phyloP scores from a whole-genome alignment of 2,888 invertebrate genomes.

The Gymnoscelis rufifasciata region DNA sequence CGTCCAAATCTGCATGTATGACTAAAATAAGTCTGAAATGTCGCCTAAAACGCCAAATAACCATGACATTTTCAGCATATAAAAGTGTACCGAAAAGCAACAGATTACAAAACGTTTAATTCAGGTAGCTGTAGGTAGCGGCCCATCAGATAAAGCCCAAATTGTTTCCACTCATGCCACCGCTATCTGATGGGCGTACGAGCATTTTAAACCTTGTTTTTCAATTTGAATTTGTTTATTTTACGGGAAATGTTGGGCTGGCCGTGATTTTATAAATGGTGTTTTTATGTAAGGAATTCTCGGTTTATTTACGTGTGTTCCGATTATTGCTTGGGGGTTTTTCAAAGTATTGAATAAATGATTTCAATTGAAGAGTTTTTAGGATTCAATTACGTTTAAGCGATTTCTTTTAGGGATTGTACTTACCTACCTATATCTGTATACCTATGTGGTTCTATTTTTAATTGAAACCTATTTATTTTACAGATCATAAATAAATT shows the following conservation, averaged over 20 bases:
- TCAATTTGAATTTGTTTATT: slow-evolving; percentile 23
- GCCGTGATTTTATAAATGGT: background rate
- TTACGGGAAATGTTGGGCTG: slow-evolving; percentile 1
- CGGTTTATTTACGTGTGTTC: background rate
- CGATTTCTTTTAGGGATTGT: too few relatives aligned
- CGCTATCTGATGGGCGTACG: slow-evolving; percentile 60
- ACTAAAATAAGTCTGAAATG: too few relatives aligned
- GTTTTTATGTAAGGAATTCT: background rate
- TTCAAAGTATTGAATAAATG: too few relatives aligned
- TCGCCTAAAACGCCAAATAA: too few relatives aligned
- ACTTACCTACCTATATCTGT: too few relatives aligned
- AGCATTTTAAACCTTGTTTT: slow-evolving; percentile 29
- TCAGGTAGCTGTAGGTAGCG: slow-evolving; percentile 40
- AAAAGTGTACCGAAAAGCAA: slow-evolving; percentile 13
- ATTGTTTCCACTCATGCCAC: slow-evolving; percentile 69
- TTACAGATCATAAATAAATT: too few relatives aligned
- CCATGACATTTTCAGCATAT: slow-evolving; percentile 3
- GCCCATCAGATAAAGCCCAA: slow-evolving; percentile 69
- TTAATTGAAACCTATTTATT: too few relatives aligned
- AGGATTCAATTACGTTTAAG: too few relatives aligned
- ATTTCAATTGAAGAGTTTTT: too few relatives aligned
- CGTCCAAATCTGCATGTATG: too few relatives aligned
- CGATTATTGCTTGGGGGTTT: background rate
- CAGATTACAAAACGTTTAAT: slow-evolving; percentile 42
- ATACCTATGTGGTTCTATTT: too few relatives aligned